Base-by-base conservation (phyloP, 2,888 invertebrate species). In the Anorthoa munda region DNA sequence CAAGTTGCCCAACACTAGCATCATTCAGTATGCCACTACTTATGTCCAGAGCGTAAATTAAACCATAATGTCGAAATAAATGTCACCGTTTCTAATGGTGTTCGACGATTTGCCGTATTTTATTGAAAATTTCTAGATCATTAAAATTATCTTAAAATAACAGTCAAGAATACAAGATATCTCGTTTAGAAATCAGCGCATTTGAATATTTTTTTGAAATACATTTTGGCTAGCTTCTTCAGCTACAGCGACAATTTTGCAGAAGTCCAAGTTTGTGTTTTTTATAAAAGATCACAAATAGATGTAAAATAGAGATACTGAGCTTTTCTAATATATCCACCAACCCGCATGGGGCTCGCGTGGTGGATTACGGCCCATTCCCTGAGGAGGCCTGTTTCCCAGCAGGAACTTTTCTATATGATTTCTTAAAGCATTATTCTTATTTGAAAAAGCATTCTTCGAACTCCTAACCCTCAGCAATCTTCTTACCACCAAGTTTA, bases 101-200 rank as follows among this genome's bases (percentile, higher is more conserved):
- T 75, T 79, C 72, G 75, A 79, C 75, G 73, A 83, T 85, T 87
- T 82, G 78, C 77, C 50, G 77, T 67, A 83, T 82, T 80, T 84
- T 86, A 83, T 87, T 86, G 79, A 61, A 82, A 85, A 84, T 85
- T 85, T 85, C 76, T 82, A 86, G 73, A 81, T 79, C 83, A 72
- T 86, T 85, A 86, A 85, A 83, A 82, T 74, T 69, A 73, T 82
- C 75, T 82, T 78, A 69, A 82, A 77, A 81, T 75, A 81, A 81
- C 61, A 81, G 70, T 59, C 59, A 53, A 53, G 66, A 66, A 66
- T 45, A 76, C 55, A 48, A 66, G 66, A 75, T 77, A 77, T 81
- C 68, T 74, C 31, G 79, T 85, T 85, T 83, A 83, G 81, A 85
- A 86, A 80, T 83, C 83, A 74, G 71, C 66, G n/a, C 21, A 84